Conservation (phyloP, 2,888 invertebrate genomes). For the Archips crataeganus region DNA sequence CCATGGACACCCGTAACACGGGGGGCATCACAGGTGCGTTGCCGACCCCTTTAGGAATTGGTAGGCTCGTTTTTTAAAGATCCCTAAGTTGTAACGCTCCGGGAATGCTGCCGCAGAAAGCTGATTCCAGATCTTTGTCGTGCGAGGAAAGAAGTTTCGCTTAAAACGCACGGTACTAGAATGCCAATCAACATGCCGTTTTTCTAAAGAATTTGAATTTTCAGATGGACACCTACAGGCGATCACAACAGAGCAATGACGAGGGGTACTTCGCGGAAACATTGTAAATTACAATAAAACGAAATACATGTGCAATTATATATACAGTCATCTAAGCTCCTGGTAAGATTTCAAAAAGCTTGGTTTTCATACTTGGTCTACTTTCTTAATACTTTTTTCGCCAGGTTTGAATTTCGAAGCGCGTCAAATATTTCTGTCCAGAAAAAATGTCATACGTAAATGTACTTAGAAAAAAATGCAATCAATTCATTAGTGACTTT, state of each 20-base stretch:
- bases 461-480: no score
- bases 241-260: slow-evolving; percentile 69
- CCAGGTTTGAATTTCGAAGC: background rate
- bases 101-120: no score
- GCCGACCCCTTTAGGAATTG: no score
- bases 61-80: no score
- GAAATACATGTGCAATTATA: slow-evolving; percentile 38
- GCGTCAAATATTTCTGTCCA: background rate
- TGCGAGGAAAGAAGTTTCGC: no score
- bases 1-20: no score
- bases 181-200: no score
- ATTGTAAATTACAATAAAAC: slow-evolving; percentile 56
- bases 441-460: background rate
- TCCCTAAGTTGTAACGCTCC: no score
- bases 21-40: no score
- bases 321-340: slow-evolving; percentile 20
- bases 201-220: background rate
- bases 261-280: slow-evolving; percentile 70
- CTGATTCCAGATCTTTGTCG: no score
- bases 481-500: no score
- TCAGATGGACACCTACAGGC: slow-evolving; percentile 80
- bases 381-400: background rate
- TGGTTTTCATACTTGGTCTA: slow-evolving; percentile 27
- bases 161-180: no score
- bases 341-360: slow-evolving; percentile 16